These are phyloP conservation scores for Manis javanica DNA, from an alignment of 2,797 vertebrate genomes.

Conservation along the genomic window DNA sequence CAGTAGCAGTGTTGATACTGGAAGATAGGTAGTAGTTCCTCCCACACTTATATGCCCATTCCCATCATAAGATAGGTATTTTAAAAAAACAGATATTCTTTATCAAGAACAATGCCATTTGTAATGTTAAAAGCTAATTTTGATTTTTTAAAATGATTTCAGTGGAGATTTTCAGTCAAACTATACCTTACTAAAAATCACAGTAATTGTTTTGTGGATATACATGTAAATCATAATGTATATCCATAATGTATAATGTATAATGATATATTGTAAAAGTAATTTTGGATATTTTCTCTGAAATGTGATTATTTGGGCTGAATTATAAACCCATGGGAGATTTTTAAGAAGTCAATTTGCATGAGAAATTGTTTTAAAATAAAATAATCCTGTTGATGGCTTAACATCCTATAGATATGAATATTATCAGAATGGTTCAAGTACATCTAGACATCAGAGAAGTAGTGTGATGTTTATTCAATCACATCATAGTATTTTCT, in stretches of 20 bases:
- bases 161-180: background rate
- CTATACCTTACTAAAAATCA: background rate
- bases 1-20: background rate
- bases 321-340: background rate
- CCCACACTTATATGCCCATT: background rate
- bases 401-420: background rate
- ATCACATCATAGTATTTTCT: background rate
- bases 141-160: background rate
- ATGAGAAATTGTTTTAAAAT: slow-evolving; percentile 21
- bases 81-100: background rate
- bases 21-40: background rate
- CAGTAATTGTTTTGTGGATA: background rate
- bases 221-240: background rate
- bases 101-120: background rate
- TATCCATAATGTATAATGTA: no score
- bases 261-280: no score
- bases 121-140: background rate
- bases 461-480: background rate
- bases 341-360: background rate
- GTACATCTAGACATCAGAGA: background rate
- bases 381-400: background rate
- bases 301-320: background rate
- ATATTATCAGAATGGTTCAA: background rate
- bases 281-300: background rate
- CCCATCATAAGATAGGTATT: background rate